Conservation (phyloP, 2,113 vertebrate species). For the Columba janthina region DNA sequence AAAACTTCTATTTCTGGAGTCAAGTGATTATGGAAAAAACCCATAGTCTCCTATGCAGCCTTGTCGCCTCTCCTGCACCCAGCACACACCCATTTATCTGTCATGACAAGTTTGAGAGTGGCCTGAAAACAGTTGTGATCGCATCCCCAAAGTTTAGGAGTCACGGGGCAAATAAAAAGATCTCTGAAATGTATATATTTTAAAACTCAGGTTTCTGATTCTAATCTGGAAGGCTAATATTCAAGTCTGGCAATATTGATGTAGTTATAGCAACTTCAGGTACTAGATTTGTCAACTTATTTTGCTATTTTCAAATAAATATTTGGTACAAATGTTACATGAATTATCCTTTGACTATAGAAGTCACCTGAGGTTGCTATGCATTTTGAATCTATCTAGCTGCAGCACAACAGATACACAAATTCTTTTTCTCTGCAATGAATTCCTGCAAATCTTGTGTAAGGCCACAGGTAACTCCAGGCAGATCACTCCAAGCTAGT, state of each 20-base stretch:
- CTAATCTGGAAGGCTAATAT: not conserved
- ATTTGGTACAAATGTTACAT: fast-evolving
- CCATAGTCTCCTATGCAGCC: not conserved
- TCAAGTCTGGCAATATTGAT: not conserved
- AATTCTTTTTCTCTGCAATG: not conserved
- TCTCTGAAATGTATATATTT: not conserved
- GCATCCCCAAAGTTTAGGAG: not conserved
- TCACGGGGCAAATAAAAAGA: not conserved
- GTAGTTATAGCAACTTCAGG: not conserved
- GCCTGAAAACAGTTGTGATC: not conserved
- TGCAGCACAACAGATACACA: not conserved
- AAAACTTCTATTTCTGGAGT: not conserved
- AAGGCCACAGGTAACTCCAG: not conserved
- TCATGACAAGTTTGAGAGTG: not conserved
- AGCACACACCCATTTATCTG: not conserved
- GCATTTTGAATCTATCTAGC: not conserved
- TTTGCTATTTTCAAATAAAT: not conserved
- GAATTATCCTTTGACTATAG: not conserved
- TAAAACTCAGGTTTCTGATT: not conserved
- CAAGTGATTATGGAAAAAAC: not conserved
- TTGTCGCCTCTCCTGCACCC: not conserved
- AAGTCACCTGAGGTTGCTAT: not conserved
- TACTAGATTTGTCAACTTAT: not conserved
- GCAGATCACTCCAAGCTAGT: not conserved
- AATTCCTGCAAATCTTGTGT: not conserved